Evolutionary conservation across 2,888 invertebrate species (phyloP).

Genomic region (Ceratothoa steindachneri): DNA sequence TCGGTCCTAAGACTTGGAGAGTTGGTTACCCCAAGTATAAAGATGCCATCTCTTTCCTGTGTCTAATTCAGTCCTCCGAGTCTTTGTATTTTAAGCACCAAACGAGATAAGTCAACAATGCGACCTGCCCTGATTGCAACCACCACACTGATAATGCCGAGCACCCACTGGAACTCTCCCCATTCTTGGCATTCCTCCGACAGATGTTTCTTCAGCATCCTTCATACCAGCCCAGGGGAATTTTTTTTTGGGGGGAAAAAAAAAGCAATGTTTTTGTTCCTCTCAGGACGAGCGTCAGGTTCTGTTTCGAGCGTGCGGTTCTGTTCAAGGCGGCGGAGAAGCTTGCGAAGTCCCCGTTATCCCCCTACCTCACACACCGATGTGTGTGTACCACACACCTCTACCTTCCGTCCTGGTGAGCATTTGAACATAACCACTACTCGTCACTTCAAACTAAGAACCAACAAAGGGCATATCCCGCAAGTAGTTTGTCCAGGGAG

Average conservation of each 20-base stretch:
- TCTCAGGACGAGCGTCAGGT: conserved; percentile 62
- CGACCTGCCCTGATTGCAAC: too few species aligned
- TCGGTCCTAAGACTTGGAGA: too few species aligned
- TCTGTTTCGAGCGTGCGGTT: conserved; percentile 72
- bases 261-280: conserved; percentile 37
- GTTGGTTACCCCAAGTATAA: too few species aligned
- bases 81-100: conserved; percentile 1
- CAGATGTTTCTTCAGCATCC: conserved; percentile 50
- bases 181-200: conserved; percentile 13
- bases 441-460: too few species aligned
- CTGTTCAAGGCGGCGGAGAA: conserved; percentile 65
- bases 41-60: too few species aligned
- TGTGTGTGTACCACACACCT: conserved; percentile 64
- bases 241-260: conserved; percentile 12
- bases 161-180: too few species aligned
- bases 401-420: conserved; percentile 30
- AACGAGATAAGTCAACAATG: conserved; percentile 26
- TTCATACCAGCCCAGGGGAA: too few species aligned
- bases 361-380: conserved; percentile 63
- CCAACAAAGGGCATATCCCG: too few species aligned
- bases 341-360: conserved; percentile 69
- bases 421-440: too few species aligned
- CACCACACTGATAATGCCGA: too few species aligned
- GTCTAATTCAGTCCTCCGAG: not conserved
- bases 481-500: too few species aligned